A percentile compares a stretch with the other conserved stretches of the same genome.
Conservation (phyloP, 2,113 vertebrate genomes). For the Aplodontia rufa region DNA sequence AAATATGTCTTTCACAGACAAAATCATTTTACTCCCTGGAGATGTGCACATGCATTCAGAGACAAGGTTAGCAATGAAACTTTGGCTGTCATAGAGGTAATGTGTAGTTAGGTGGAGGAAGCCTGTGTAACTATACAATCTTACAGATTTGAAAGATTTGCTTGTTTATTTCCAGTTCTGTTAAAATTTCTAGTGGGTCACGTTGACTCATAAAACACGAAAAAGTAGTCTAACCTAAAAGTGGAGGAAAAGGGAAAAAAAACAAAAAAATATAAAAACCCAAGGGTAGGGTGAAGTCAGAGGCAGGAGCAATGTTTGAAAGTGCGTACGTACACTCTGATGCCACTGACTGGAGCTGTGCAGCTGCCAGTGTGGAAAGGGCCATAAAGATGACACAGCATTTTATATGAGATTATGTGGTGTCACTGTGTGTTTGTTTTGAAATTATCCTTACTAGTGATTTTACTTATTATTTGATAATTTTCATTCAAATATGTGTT, state of each 20-base stretch:
- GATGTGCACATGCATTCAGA: not conserved
- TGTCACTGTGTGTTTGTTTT: not conserved
- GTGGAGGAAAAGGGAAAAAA: not conserved
- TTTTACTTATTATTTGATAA: not conserved
- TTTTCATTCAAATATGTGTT: not conserved
- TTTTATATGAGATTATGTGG: not conserved
- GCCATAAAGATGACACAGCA: not conserved
- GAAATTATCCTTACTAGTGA: not conserved
- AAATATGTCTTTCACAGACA: not conserved
- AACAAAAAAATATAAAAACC: too few relatives aligned
- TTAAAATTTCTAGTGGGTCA: not conserved
- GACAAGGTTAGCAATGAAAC: not conserved
- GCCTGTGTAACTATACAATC: not conserved
- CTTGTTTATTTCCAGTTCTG: not conserved
- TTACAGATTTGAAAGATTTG: not conserved
- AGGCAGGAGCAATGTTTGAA: not conserved
- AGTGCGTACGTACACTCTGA: not conserved
- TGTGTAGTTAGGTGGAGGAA: not conserved
- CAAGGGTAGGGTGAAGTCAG: not conserved
- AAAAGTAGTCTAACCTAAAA: not conserved
- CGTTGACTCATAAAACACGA: not conserved
- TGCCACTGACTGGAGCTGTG: not conserved
- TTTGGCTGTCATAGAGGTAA: too few relatives aligned
- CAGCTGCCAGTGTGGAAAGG: not conserved
- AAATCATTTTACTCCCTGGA: not conserved